Percentiles rank a stretch among this genome's conserved stretches.
Conservation (phyloP, 2,113 vertebrate species). For the Serinus canaria region DNA sequence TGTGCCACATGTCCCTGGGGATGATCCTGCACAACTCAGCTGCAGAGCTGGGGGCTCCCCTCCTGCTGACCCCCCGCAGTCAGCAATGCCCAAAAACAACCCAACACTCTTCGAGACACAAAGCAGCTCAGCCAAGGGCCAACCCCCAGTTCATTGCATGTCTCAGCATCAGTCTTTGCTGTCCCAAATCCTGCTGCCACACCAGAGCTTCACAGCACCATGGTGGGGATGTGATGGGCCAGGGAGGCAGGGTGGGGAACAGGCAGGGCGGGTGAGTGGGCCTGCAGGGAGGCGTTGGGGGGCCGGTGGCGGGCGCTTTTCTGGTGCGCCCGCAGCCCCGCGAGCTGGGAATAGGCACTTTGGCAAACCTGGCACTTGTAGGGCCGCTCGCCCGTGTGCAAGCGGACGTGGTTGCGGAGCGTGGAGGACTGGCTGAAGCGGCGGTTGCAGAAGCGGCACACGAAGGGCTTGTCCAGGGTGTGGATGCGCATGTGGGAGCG, state of each 20-base stretch:
- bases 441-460: slow-evolving; percentile 97
- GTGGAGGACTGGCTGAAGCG: slow-evolving; percentile 99
- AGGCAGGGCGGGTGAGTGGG: slow-evolving; percentile 78
- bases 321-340: slow-evolving; percentile 95
- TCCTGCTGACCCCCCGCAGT: rapidly evolving
- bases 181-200: rapidly evolving
- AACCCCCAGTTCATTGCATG: neutral
- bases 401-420: slow-evolving; percentile 93
- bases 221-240: slow-evolving; percentile 89
- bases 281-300: slow-evolving; percentile 67
- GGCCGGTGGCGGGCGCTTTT: slow-evolving; percentile 96
- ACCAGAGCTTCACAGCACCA: slow-evolving; percentile 84
- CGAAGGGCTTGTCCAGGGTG: slow-evolving; percentile 98
- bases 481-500: slow-evolving; percentile 99
- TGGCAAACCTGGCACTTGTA: slow-evolving; percentile 98
- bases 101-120: neutral
- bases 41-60: neutral
- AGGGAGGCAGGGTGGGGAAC: slow-evolving; percentile 84
- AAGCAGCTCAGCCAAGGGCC: neutral
- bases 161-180: neutral
- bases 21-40: rapidly evolving
- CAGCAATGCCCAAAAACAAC: neutral
- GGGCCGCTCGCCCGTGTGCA: slow-evolving; percentile 97
- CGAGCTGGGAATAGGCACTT: slow-evolving; percentile 97
- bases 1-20: rapidly evolving